phyloP scores from a whole-genome alignment of 1,140 invertebrate genomes.

The Melanaphis sacchari region DNA sequence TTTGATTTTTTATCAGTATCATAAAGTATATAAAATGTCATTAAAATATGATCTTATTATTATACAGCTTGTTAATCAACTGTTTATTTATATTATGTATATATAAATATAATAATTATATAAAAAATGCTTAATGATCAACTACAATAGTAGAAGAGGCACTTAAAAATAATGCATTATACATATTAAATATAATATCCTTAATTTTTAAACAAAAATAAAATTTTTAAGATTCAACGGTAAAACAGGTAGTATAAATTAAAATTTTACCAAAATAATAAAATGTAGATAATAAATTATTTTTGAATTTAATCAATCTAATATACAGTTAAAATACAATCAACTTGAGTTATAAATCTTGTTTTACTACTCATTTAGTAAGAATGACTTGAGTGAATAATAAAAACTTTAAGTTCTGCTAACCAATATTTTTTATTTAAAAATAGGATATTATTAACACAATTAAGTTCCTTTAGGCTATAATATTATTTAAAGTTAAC shows the following conservation, averaged over 20 bases:
- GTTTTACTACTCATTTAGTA: not conserved
- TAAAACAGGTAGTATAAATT: not conserved
- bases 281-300: not conserved
- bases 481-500: not conserved
- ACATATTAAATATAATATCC: constrained; percentile 9
- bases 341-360: not conserved
- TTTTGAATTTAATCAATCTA: not conserved
- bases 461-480: not conserved
- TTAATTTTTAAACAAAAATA: not conserved
- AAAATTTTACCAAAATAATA: not conserved
- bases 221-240: not conserved
- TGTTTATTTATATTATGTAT: not conserved
- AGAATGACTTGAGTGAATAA: not conserved
- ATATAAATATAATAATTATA: not conserved
- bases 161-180: not conserved
- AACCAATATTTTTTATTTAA: not conserved
- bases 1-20: constrained; percentile 11
- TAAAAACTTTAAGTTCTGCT: not conserved
- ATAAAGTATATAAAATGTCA: not conserved
- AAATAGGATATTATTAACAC: constrained; percentile 9
- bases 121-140: not conserved
- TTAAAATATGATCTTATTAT: not conserved
- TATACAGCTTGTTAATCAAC: not conserved
- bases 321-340: not conserved
- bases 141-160: constrained; percentile 4